Conservation (phyloP, 2,797 vertebrate species). For the Mus minutoides region DNA sequence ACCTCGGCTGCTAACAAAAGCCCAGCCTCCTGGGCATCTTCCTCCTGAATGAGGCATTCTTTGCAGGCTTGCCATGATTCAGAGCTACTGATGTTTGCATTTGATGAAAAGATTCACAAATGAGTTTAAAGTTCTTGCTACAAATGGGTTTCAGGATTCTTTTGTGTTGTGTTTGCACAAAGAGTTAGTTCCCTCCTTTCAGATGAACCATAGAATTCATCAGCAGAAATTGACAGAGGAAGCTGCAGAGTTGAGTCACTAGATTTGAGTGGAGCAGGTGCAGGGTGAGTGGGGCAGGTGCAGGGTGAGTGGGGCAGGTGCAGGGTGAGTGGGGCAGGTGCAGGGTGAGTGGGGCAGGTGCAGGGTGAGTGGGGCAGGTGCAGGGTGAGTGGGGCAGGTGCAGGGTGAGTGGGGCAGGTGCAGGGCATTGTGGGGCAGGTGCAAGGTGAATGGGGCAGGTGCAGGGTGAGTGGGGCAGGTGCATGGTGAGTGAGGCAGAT, state of each 20-base stretch:
- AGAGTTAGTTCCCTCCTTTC: not conserved
- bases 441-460: not conserved
- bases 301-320: not conserved
- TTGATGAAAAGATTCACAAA: conserved; percentile 16
- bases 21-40: not conserved
- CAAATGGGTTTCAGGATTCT: not conserved
- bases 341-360: not conserved
- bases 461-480: not conserved
- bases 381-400: not conserved
- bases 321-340: not conserved
- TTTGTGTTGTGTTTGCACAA: not conserved
- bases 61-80: not conserved
- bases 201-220: not conserved
- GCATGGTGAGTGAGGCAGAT: not conserved
- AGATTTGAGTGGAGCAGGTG: not conserved
- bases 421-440: not conserved
- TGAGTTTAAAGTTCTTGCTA: not conserved
- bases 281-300: not conserved
- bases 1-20: not conserved
- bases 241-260: not conserved
- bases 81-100: not conserved
- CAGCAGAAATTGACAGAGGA: not conserved
- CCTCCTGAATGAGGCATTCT: accelerated
- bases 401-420: not conserved
- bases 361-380: not conserved